These are phyloP conservation scores for Oasisia sp. DNA, from an alignment of 2,888 invertebrate genomes.

Conservation along the genomic window DNA sequence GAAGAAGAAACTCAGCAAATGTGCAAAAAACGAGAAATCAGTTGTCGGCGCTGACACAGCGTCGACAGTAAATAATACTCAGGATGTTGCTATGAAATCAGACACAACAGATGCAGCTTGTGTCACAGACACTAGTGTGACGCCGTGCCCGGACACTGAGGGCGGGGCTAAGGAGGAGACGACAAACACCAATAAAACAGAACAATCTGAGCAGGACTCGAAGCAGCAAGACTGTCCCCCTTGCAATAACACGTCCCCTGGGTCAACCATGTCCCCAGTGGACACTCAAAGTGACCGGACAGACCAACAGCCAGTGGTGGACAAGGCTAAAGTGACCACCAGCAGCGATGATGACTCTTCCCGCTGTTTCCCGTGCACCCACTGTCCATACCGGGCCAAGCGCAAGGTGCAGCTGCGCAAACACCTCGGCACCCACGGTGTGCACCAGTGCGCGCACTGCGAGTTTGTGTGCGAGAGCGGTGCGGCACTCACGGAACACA, in stretches of 20 bases:
- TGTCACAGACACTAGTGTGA: background rate
- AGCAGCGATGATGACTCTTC: background rate
- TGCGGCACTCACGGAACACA: slow-evolving; percentile 54
- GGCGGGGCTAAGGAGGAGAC: background rate
- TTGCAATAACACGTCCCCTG: background rate
- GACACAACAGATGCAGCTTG: background rate
- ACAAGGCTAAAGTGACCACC: background rate
- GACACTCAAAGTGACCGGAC: background rate
- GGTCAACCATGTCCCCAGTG: background rate
- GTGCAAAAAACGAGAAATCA: background rate
- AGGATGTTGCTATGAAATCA: background rate
- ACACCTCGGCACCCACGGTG: slow-evolving; percentile 58
- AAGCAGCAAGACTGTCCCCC: background rate
- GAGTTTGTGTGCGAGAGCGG: slow-evolving; percentile 50
- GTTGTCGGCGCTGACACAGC: background rate
- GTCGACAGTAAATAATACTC: background rate
- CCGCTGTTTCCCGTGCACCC: slow-evolving; percentile 40
- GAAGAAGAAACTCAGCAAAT: slow-evolving; percentile 9
- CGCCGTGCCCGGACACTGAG: background rate
- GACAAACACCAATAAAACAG: background rate
- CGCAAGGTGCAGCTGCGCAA: slow-evolving; percentile 58
- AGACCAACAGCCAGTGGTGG: background rate
- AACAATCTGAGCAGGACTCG: background rate
- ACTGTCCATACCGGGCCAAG: slow-evolving; percentile 56
- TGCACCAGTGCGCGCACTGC: slow-evolving; percentile 58